A percentile compares a stretch with the other conserved stretches of the same genome.
Conservation (phyloP, 2,888 invertebrate genomes). For the Hipparchia semele region DNA sequence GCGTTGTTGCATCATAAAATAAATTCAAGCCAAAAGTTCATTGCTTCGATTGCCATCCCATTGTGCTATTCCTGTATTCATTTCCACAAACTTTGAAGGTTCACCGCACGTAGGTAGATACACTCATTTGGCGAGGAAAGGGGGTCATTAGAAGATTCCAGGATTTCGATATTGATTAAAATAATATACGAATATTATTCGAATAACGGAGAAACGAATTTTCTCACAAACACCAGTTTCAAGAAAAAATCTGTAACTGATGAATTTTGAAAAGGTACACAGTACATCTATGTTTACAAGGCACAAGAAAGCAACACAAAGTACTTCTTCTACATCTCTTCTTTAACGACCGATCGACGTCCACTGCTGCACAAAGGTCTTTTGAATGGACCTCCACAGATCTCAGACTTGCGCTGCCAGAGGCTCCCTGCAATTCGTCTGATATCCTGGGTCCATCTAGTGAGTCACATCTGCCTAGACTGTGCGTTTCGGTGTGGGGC, state of each 20-base stretch:
- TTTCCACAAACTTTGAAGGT: slow-evolving; percentile 15
- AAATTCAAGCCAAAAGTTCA: slow-evolving; percentile 16
- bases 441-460: too few species aligned
- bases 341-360: too few species aligned
- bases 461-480: too few species aligned
- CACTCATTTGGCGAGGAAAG: slow-evolving; percentile 9
- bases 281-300: neutral
- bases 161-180: neutral
- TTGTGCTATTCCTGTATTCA: slow-evolving; percentile 12
- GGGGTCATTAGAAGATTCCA: slow-evolving; percentile 11
- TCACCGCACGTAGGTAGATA: neutral
- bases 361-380: too few species aligned
- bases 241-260: neutral
- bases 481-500: too few species aligned
- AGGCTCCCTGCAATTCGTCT: too few species aligned
- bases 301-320: neutral
- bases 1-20: neutral
- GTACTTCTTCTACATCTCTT: too few species aligned
- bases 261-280: neutral
- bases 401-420: too few species aligned
- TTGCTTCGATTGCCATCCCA: slow-evolving; percentile 15
- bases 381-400: too few species aligned
- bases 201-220: neutral
- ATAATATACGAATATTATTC: neutral
- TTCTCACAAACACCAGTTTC: neutral